Evolutionary conservation across 1,140 invertebrate species (phyloP), one percentile per base, ranked within the genome.

Genomic region (Aphis craccivora): DNA sequence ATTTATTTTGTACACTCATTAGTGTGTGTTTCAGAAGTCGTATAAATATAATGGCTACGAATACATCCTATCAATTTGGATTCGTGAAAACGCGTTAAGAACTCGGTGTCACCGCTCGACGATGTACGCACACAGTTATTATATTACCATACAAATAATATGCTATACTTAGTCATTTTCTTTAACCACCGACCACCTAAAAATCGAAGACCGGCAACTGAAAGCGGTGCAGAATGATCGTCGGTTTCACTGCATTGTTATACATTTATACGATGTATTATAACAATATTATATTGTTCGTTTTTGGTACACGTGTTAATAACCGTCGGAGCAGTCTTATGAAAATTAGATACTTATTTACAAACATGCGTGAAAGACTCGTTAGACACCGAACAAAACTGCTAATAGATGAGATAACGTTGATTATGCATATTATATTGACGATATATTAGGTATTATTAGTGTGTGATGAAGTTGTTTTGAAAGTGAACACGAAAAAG

Each of bases 361-460:
- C n/a, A 83, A 22, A 83, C 35, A 37, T 20, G n/a, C 30, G 60
- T 83, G 76, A 83, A 37, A 83, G n/a, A 37, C 35, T n/a, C 76
- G 14, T 18, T 76, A 76, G n/a, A 35, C 30, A 76, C 14, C 60
- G 60, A 76, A 76, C 60, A n/a, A 76, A 76, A 76, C 14, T 14
- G 0, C 4, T 76, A 35, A 76, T 76, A 76, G 30, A 76, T 76
- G 60, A 76, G 35, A 83, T 83, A 83, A 83, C 35, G 76, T 83
- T 35, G 76, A 83, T 83, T 83, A 37, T 37, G 60, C 60, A n/a
- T 76, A 76, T 76, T 76, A 76, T 76, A 76, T n/a, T 76, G 60
- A 76, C 60, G 14, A n/a, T 5, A 18, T 76, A 7, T 9, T n/a
- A 67, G 30, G 30, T 76, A 76, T 76, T 9, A 76, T 76, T 67